Evolutionary conservation across 2,797 vertebrate genomes (phyloP).

Genomic region (Hafferia zeledoni): DNA sequence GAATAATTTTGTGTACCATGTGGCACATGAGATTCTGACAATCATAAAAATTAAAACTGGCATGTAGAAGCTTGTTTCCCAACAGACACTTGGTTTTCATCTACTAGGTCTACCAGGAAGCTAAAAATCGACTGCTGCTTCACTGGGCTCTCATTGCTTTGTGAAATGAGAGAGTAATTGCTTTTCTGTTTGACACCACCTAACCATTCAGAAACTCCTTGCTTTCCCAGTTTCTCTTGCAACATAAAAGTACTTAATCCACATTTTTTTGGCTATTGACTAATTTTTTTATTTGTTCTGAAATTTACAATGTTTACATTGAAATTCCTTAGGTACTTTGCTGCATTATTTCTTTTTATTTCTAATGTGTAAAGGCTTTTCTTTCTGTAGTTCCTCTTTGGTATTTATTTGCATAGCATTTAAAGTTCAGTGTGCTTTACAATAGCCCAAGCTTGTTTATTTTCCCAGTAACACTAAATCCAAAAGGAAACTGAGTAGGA

Average conservation of each 20-base stretch:
- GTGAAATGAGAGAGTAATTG: not conserved
- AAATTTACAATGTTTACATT: not conserved
- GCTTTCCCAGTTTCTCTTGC: not conserved
- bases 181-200: not conserved
- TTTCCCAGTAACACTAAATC: not conserved
- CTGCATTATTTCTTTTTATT: not conserved
- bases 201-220: not conserved
- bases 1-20: not conserved
- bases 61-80: not conserved
- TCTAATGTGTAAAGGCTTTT: not conserved
- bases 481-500: not conserved
- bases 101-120: not conserved
- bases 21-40: not conserved
- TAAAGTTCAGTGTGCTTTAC: not conserved
- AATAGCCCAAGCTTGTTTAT: not conserved
- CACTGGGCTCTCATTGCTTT: not conserved
- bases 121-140: not conserved
- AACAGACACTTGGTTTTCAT: not conserved
- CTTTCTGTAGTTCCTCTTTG: not conserved
- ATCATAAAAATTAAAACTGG: not conserved
- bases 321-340: not conserved
- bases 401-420: not conserved
- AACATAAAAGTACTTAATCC: not conserved
- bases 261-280: not conserved
- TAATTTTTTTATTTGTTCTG: not conserved